A percentile compares a stretch with the other conserved stretches of the same genome.
Evolutionary conservation across 1,140 invertebrate species (phyloP).

Genomic region (Zaprionus ornatus): DNA sequence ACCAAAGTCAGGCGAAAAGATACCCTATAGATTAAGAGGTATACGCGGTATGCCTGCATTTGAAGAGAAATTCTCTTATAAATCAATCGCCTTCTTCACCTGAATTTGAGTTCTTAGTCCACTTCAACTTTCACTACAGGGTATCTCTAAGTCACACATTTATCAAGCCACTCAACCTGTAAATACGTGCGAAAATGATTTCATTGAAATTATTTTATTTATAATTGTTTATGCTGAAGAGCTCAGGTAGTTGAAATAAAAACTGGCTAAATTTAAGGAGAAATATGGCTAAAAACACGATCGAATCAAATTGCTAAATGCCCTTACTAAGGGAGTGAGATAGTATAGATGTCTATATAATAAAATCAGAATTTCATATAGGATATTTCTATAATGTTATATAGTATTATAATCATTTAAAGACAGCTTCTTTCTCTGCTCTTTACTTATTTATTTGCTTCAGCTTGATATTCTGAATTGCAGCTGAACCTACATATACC

Average conservation of each 20-base stretch:
- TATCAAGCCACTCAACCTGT: constrained; percentile 1
- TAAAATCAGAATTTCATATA: neutral
- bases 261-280: constrained; percentile 17
- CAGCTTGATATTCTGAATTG: neutral
- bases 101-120: neutral
- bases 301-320: neutral
- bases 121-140: neutral
- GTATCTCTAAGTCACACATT: neutral
- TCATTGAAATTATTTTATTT: constrained; percentile 32
- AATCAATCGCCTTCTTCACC: neutral
- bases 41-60: too few relatives aligned
- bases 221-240: constrained; percentile 60
- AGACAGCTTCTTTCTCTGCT: too few relatives aligned
- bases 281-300: neutral
- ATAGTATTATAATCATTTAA: too few relatives aligned
- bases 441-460: neutral
- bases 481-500: too few relatives aligned
- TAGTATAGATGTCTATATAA: too few relatives aligned
- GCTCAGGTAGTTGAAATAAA: constrained; percentile 5
- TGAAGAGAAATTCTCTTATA: too few relatives aligned
- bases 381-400: too few relatives aligned
- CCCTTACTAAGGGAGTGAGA: neutral
- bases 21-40: neutral
- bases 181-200: constrained; percentile 32
- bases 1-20: constrained; percentile 12